Evolutionary conservation across 2,797 vertebrate genomes (phyloP).

Genomic region (Clarias laeviceps): DNA sequence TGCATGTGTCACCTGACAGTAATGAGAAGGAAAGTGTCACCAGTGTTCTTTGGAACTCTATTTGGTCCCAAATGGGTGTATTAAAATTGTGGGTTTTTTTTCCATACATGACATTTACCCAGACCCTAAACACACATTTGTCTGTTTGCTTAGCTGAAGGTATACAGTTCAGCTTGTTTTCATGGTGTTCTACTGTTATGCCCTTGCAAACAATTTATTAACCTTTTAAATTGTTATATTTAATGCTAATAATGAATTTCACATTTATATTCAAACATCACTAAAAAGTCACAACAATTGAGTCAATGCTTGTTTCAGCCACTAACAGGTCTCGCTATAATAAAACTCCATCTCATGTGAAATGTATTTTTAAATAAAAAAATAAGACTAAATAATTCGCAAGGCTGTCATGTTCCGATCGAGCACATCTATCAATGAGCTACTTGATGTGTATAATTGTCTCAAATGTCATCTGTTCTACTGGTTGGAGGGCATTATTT

Average conservation of each 20-base stretch:
- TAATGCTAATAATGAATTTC: background rate
- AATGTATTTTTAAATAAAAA: background rate
- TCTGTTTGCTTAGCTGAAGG: slow-evolving; percentile 9
- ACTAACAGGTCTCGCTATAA: background rate
- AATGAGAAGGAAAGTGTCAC: slow-evolving; percentile 30
- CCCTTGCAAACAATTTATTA: background rate
- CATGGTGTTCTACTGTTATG: background rate
- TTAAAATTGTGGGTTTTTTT: slow-evolving; percentile 20
- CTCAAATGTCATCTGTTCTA: slow-evolving; percentile 28
- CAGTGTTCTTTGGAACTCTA: slow-evolving; percentile 21
- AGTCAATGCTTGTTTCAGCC: background rate
- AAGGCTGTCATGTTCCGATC: slow-evolving; percentile 10
- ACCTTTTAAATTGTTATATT: slow-evolving; percentile 12
- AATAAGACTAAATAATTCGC: background rate
- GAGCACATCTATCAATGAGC: background rate
- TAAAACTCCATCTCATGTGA: background rate
- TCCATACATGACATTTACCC: background rate
- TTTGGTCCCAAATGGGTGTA: slow-evolving; percentile 38
- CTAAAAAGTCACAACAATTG: background rate
- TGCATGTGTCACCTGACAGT: slow-evolving; percentile 23
- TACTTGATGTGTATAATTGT: slow-evolving; percentile 21
- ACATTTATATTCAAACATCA: slow-evolving; percentile 6
- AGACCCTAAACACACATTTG: background rate
- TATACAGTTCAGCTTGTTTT: background rate
- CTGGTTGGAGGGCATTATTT: slow-evolving; percentile 35